Conservation (phyloP, 2,113 vertebrate species). For the Phalacrocorax carbo region DNA sequence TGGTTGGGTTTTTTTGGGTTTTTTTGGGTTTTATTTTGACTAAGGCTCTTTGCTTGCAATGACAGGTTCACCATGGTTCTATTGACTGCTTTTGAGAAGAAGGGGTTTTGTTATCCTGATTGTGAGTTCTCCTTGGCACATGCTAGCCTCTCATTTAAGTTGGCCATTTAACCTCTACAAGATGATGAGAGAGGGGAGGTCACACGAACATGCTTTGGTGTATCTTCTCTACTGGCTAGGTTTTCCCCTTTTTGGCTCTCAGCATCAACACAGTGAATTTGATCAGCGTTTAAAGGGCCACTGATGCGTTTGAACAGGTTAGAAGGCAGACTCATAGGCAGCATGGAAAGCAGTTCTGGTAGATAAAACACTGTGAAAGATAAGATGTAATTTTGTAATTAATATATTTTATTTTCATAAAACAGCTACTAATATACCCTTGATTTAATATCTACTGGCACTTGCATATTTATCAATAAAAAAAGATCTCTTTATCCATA, state of each 20-base stretch:
- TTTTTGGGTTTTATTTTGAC: too few species aligned
- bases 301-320: not conserved
- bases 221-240: not conserved
- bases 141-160: not conserved
- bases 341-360: not conserved
- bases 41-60: not conserved
- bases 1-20: not conserved
- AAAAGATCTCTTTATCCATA: conserved; percentile 39
- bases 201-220: not conserved
- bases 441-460: conserved; percentile 3
- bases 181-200: not conserved
- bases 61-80: not conserved
- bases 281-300: not conserved
- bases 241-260: not conserved
- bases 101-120: accelerated
- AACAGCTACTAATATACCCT: not conserved
- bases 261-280: not conserved
- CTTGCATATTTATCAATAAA: not conserved
- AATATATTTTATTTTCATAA: conserved; percentile 32
- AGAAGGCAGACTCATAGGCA: not conserved
- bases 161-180: not conserved
- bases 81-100: not conserved
- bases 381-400: conserved; percentile 26
- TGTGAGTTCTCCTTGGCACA: not conserved
- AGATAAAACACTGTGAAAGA: conserved; percentile 13